Base-by-base conservation (phyloP, 1,140 invertebrate genomes). In the Cherax destructor region DNA sequence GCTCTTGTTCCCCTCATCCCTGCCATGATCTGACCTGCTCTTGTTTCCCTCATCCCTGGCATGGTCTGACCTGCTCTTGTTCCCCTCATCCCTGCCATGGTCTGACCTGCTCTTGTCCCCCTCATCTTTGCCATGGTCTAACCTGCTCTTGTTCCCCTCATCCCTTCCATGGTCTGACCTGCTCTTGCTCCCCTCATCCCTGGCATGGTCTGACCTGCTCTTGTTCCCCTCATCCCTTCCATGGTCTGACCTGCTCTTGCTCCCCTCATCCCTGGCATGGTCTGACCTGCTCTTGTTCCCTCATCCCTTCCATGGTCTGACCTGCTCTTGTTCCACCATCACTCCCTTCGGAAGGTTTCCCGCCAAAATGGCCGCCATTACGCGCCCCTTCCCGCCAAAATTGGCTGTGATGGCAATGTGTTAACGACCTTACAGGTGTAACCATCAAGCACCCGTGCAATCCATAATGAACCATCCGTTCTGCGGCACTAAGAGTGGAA, bases 291-390 rank as follows among this genome's bases (percentile, higher is more conserved):
- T 2, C 30, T 41, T 41, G 30, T 41, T 41, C 30, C 30, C 30
- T 41, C 30, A 2, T 41, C 30, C 30, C 30, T 41, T 0, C 83
- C 52, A 61, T 92, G 52, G 21, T 65, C 79, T 92, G 91, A 92
- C 91, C 91, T 88, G 52, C 79, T 83, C 91, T 78, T 83, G 80
- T 84, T 84, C 61, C 30, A 72, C 89, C 83, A 83, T 88, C 91
- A 83, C 91, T 92, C 50, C 86, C 86, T 86, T 72, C 59, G 49
- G 86, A 79, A 92, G 86, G 85, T 81, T 92, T 83, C 85, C 80
- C 91, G 86, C 91, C 83, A 92, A 92, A 92, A 92, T 92, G 91
- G 91, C 91, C 59, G 86, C 80, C 91, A 92, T 92, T 92, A 92
- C 91, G 91, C 91, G 86, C 86, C 81, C 86, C 91, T 88, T 88